Base-by-base conservation (phyloP, 2,797 vertebrate genomes). In the Artibeus lituratus region DNA sequence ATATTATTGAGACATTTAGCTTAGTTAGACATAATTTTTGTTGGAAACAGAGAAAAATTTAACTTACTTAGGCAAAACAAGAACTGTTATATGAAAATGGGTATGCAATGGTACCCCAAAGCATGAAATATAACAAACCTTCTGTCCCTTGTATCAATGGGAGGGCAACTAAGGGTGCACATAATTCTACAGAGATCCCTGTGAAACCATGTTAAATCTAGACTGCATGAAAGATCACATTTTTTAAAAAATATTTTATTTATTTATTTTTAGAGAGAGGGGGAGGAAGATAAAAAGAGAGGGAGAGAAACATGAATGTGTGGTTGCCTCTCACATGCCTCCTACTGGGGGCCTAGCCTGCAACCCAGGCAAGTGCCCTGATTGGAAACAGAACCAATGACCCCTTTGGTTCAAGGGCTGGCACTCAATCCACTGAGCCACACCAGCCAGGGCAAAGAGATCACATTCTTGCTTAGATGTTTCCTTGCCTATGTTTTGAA, bases 11-110 rank as follows among this genome's bases (percentile, higher is more conserved):
- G 22, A 42, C 51, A 87, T 65, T 85, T 92, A 80, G 59, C n/a
- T 87, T 90, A 77, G 42, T 55, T 55, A 84, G 69, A 62, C 19
- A 10, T 90, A 55, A 42, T 57, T 94, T 87, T 59, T 82, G 47
- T 10, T 59, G 67, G 57, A 69, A 81, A 85, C 8, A 92, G 53
- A 90, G 29, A 29, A 6, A 87, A 78, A 77, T 47, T 73, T 9
- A 29, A 7, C 16, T 87, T 59, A 8, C 29, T 51, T 44, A 37
- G 32, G 39, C n/a, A 85, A 95, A 96, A 81, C 24, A 51, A 87
- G 35, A 65, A 29, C 19, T 47, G 21, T 49, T 39, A 32, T 59
- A 49, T 8, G 24, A 59, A 72, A 37, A 59, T 72, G 24, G 15
- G 55, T 59, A 49, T 2, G 39, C 24, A 91, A 26, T 57, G 32